These are phyloP conservation scores for Amniataba percoides DNA, from an alignment of 2,797 vertebrate genomes.

Conservation along the genomic window DNA sequence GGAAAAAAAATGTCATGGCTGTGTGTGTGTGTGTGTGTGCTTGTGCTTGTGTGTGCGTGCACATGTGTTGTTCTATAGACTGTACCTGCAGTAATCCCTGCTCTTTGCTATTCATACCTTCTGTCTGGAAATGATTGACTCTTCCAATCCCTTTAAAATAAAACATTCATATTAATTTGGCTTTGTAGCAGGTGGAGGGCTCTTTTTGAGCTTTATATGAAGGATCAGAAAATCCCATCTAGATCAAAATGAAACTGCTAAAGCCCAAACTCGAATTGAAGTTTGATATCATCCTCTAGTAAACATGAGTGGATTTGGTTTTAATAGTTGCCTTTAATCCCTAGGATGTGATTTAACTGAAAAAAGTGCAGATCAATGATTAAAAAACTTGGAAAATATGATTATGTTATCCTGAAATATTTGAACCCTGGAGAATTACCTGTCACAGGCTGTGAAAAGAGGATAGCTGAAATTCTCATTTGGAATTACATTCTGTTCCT, in stretches of 20 bases:
- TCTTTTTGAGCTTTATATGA: constrained; percentile 75
- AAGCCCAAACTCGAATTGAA: constrained; percentile 89
- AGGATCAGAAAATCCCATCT: constrained; percentile 84
- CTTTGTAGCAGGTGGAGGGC: constrained; percentile 67
- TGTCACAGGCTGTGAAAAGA: constrained; percentile 55
- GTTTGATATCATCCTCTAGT: constrained; percentile 87
- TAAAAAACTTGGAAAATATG: constrained; percentile 84
- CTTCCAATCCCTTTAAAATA: constrained; percentile 73
- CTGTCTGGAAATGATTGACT: constrained; percentile 70
- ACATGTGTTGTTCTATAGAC: constrained; percentile 46
- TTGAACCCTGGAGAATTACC: constrained; percentile 75
- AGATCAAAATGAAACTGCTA: constrained; percentile 84
- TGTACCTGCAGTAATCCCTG: constrained; percentile 66
- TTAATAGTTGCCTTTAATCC: constrained; percentile 93
- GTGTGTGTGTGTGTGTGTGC: neutral
- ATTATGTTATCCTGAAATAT: constrained; percentile 83
- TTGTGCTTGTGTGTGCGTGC: no score
- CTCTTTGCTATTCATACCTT: constrained; percentile 67
- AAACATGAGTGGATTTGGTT: constrained; percentile 93
- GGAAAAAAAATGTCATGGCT: neutral
- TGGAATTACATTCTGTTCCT: constrained; percentile 66
- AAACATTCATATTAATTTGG: constrained; percentile 78
- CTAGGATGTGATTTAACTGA: constrained; percentile 87
- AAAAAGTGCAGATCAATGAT: constrained; percentile 85
- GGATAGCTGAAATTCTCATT: constrained; percentile 58